phyloP scores from a whole-genome alignment of 2,888 invertebrate genomes.

The Camptogramma bilineatum region DNA sequence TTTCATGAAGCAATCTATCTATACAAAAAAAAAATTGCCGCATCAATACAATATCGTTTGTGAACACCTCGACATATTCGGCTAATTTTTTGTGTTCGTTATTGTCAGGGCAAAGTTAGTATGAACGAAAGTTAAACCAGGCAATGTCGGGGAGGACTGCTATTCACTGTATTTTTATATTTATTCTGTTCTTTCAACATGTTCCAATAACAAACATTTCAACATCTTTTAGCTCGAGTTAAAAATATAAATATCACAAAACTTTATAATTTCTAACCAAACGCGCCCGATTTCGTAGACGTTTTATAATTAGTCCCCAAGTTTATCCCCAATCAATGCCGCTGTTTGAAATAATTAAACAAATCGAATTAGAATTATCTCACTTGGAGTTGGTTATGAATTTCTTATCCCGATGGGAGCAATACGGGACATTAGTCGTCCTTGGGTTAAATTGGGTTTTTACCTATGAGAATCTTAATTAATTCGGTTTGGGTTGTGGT shows the following conservation, averaged over 20 bases:
- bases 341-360: constrained; percentile 37
- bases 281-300: neutral
- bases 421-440: constrained; percentile 38
- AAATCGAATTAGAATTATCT: constrained; percentile 45
- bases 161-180: no score
- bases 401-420: constrained; percentile 43
- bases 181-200: no score
- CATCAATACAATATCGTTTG: no score
- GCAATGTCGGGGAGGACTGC: no score
- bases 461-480: constrained; percentile 32
- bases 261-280: neutral
- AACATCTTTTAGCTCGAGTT: no score
- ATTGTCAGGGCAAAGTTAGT: no score
- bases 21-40: no score
- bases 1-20: no score
- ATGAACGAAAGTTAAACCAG: no score
- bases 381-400: constrained; percentile 42
- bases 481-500: constrained; percentile 24
- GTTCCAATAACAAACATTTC: no score
- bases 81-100: no score
- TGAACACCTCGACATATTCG: no score
- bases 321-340: constrained; percentile 30
- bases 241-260: neutral
- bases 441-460: constrained; percentile 36
- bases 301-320: constrained; percentile 9